Evolutionary conservation across 1,140 invertebrate species (phyloP), one percentile per base, ranked within the genome.

Genomic region (Drepana arcuata): DNA sequence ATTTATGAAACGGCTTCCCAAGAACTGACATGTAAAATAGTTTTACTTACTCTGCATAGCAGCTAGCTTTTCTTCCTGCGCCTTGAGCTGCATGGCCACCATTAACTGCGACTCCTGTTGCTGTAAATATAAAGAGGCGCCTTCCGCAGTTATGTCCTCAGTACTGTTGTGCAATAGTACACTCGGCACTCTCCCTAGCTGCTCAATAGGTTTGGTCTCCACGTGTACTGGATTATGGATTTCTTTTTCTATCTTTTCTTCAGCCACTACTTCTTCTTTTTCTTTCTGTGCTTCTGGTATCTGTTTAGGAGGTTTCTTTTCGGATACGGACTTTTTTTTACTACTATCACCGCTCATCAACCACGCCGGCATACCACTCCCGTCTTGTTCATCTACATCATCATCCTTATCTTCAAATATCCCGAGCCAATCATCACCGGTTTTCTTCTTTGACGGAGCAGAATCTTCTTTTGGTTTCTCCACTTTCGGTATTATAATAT

Each of bases 31-130:
- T n/a, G n/a, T n/a, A n/a, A n/a, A 9, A 21, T 21, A 21, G 9
- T 21, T 21, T 5, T 12, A 34, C 56, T 70, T 58, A 84, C 83
- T 48, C 34, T 80, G 78, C 59, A 84, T 67, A 2, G 74, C 66
- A 24, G 71, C 75, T 11, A 84, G 55, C 51, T 77, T 82, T 49
- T 84, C 83, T 50, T 84, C 83, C 36, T 84, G 83, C 1, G 80
- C 79, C 51, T 83, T 83, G 13, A 84, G 48, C 38, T 84, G 83
- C 31, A 84, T 33, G 7, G 83, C 83, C 15, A 84, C 64, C 78
- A 83, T 73, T 26, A 84, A 38, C 33, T 84, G 81, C 1, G 83
- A 74, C 37, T 84, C 80, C 32, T 84, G 80, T 47, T 84, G 79
- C 26, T 84, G 77, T 31, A 84, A 56, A 43, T 68, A 84, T 11